Percentiles rank a stretch among this genome's conserved stretches.
phyloP scores from a whole-genome alignment of 1,140 invertebrate species.

The Trichonephila clavata region DNA sequence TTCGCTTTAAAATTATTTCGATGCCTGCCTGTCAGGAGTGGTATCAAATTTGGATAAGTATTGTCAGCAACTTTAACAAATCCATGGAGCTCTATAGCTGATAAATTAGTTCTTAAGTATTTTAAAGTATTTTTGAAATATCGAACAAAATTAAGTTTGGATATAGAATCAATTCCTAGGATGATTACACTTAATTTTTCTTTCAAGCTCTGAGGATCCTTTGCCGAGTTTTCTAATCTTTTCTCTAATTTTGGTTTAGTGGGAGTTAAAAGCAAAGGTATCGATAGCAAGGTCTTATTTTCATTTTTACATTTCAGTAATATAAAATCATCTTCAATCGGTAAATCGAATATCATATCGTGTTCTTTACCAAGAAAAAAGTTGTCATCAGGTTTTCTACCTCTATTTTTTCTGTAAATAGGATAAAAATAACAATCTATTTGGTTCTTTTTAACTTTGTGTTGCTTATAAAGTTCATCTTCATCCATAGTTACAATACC shows the following conservation, averaged over 20 bases:
- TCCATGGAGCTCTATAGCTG: conserved; percentile 80
- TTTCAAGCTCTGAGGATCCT: not conserved
- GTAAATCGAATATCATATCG: conserved; percentile 63
- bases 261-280: conserved; percentile 52
- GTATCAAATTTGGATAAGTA: conserved; percentile 81
- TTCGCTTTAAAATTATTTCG: conserved; percentile 68
- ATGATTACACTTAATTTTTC: conserved; percentile 80
- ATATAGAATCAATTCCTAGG: conserved; percentile 84
- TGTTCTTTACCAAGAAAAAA: conserved; percentile 68
- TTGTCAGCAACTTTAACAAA: conserved; percentile 82
- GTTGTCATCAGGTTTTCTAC: conserved; percentile 64
- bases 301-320: conserved; percentile 58
- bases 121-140: conserved; percentile 83
- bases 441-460: conserved; percentile 51
- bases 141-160: conserved; percentile 83
- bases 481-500: conserved; percentile 57
- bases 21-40: conserved; percentile 80
- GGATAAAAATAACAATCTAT: conserved; percentile 66
- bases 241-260: conserved; percentile 58
- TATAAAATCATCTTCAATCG: conserved; percentile 69
- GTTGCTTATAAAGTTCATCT: conserved; percentile 38
- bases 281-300: conserved; percentile 5
- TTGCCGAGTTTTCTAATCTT: not conserved
- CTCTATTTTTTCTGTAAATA: conserved; percentile 24
- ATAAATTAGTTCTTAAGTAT: conserved; percentile 80